A percentile compares a stretch with the other conserved stretches of the same genome.
Conservation (phyloP, 23 tunicate genomes). For the Ascidia mentula region DNA sequence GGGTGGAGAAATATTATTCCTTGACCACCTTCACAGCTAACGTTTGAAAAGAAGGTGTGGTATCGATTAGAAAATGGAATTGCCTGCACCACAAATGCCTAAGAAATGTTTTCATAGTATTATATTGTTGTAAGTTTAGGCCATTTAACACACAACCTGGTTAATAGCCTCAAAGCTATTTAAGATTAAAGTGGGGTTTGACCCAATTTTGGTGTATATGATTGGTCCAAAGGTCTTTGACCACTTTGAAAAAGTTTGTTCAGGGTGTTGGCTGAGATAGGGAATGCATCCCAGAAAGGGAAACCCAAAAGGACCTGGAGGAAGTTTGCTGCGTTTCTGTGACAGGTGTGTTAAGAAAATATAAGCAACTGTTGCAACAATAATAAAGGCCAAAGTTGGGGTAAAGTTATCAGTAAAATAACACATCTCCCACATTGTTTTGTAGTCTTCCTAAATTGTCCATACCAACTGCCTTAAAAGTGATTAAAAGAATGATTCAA, state of each 20-base stretch:
- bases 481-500: too few relatives aligned
- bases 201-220: background rate
- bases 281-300: background rate
- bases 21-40: background rate
- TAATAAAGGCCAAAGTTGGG: too few relatives aligned
- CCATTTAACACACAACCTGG: background rate
- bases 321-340: background rate
- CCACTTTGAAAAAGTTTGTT: background rate
- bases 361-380: too few relatives aligned
- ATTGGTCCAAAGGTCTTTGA: background rate
- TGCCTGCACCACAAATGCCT: slow-evolving; percentile 6
- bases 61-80: background rate
- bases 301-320: background rate
- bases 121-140: background rate
- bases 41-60: background rate
- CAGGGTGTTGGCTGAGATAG: background rate
- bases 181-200: background rate
- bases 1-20: background rate
- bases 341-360: too few relatives aligned
- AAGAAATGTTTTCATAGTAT: background rate
- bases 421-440: too few relatives aligned
- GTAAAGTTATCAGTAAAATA: too few relatives aligned
- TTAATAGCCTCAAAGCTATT: background rate
- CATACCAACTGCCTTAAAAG: too few relatives aligned
- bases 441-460: too few relatives aligned